Base-by-base conservation (phyloP, 2,888 invertebrate species). In the Autographa gamma region DNA sequence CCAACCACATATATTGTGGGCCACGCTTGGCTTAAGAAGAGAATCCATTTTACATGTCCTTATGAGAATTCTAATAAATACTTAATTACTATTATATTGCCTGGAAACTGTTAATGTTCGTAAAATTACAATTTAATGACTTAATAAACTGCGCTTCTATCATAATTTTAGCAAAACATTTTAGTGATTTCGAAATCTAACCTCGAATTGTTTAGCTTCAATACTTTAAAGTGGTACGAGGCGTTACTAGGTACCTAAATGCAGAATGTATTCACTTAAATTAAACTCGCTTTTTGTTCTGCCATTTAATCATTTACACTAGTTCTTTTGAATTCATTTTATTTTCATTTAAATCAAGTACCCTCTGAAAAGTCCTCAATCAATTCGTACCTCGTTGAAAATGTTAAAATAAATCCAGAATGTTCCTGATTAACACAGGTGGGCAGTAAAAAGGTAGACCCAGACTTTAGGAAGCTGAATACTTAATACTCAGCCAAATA, bases 401-500 rank as follows among this genome's bases (percentile, higher is more conserved):
- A n/a, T n/a, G 48, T 5, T n/a, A 7, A n/a, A 48, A 48, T n/a
- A 48, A 48, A 7, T 48, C 48, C 48, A n/a, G 14, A 43, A 43
- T 4, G 2, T 16, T 1, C 16, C 6, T 43, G 14, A 43, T 14
- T 14, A 43, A 43, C 16, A 14, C 43, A 43, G 48, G 16, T 43
- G 43, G 41, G 63, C 58, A 73, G 60, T 43, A 60, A 52, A 43
- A 58, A 71, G 38, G 38, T 63, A 52, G 18, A 19, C 60, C 34
- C 34, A 8, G 60, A 25, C 32, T 32, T 48, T 60, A 9, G 63
- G n/a, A 11, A 25, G 25, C 61, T 54, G 65, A 79, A 65, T 79
- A 80, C 76, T 67, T 43, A 41, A 60, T 60, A 25, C 31, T 59
- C 52, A 60, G n/a, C 71, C 76, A 76, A 56, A 60, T 58, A 43